phyloP scores from a whole-genome alignment of 2,888 invertebrate genomes.

The Eristalis pertinax region DNA sequence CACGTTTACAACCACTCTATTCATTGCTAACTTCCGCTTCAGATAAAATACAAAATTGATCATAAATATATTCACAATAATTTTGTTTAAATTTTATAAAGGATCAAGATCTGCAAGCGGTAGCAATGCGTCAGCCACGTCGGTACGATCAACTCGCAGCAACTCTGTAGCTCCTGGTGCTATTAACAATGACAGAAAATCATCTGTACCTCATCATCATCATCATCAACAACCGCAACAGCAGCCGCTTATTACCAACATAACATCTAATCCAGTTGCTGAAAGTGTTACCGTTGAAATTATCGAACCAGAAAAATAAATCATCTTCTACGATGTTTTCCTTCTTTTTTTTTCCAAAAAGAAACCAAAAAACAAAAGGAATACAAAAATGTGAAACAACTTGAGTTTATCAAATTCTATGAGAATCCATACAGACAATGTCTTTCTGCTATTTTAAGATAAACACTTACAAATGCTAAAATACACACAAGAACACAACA shows the following conservation, averaged over 20 bases:
- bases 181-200: constrained; percentile 76
- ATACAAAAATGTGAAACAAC: constrained; percentile 39
- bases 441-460: constrained; percentile 68
- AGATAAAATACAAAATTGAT: background rate
- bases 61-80: background rate
- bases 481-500: constrained; percentile 28
- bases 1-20: constrained; percentile 6
- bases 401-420: constrained; percentile 16
- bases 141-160: constrained; percentile 86
- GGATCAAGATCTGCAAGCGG: constrained; percentile 88
- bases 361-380: constrained; percentile 57
- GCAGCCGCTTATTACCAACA: constrained; percentile 78
- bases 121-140: constrained; percentile 89
- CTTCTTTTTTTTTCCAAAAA: constrained; percentile 15
- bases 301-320: constrained; percentile 84
- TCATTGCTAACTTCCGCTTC: background rate
- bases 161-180: constrained; percentile 78
- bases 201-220: constrained; percentile 74
- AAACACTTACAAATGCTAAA: constrained; percentile 64
- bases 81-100: constrained; percentile 77
- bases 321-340: constrained; percentile 20
- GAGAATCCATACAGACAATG: constrained; percentile 36
- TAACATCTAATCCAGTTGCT: constrained; percentile 82
- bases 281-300: constrained; percentile 90
- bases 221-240: constrained; percentile 76